Percentiles rank a stretch among this genome's conserved stretches.
Evolutionary conservation across 1,140 invertebrate genomes (phyloP).

Genomic region (Drosophila parabipectinata): DNA sequence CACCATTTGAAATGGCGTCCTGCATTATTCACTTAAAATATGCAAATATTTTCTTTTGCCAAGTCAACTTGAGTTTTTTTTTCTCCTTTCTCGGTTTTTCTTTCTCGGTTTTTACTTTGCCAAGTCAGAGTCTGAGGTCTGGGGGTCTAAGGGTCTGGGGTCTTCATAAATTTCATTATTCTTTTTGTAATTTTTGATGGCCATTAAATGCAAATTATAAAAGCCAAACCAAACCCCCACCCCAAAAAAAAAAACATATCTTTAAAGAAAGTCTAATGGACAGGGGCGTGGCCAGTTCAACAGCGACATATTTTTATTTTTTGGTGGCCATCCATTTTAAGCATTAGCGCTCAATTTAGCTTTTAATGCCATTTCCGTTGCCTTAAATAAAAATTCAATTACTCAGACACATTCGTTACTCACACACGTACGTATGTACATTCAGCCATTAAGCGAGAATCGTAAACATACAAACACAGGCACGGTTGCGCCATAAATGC

Average conservation of each 20-base stretch:
- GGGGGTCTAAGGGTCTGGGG: not conserved
- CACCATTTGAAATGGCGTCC: conserved; percentile 56
- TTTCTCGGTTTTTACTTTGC: conserved; percentile 5
- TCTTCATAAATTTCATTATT: conserved; percentile 68
- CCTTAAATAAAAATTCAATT: conserved; percentile 80
- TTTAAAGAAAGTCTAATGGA: conserved; percentile 37
- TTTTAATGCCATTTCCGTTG: conserved; percentile 78
- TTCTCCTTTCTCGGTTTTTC: conserved; percentile 10
- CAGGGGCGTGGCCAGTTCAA: conserved; percentile 11
- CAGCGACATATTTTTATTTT: conserved; percentile 49
- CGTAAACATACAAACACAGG: conserved; percentile 58
- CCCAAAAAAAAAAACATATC: conserved; percentile 10
- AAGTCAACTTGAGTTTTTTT: conserved; percentile 33
- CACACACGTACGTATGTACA: conserved; percentile 1
- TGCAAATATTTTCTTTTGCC: conserved; percentile 70
- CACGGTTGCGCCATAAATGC: conserved; percentile 53
- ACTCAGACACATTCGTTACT: conserved; percentile 45
- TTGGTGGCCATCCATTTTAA: conserved; percentile 39
- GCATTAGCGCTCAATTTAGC: conserved; percentile 79
- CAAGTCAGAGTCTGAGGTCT: not conserved
- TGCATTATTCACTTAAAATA: conserved; percentile 61
- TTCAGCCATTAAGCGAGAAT: conserved; percentile 11
- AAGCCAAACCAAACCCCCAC: conserved; percentile 51
- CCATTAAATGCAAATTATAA: conserved; percentile 80
- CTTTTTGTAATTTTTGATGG: conserved; percentile 74